phyloP scores from a whole-genome alignment of 2,888 invertebrate species.

The Habroteleia sp. region DNA sequence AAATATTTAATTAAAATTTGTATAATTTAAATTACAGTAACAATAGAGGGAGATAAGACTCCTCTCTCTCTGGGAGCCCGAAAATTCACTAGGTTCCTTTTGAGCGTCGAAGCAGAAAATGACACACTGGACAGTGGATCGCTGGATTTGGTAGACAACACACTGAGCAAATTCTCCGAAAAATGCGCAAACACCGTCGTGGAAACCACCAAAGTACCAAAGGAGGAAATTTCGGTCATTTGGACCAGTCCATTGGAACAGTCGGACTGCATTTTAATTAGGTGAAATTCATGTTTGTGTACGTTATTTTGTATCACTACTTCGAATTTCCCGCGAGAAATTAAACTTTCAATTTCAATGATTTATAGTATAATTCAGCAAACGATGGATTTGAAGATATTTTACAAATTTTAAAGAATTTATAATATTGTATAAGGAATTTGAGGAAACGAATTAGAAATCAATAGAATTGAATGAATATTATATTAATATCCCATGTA shows the following conservation, averaged over 20 bases:
- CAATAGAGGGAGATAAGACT: conserved; percentile 85
- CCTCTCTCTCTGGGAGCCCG: conserved; percentile 83
- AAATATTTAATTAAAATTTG: no score
- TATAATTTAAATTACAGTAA: conserved; percentile 83
- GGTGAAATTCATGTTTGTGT: conserved; percentile 81
- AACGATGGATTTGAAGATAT: no score
- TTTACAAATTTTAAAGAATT: no score
- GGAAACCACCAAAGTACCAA: conserved; percentile 89
- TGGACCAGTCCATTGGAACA: conserved; percentile 94
- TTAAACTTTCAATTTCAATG: no score
- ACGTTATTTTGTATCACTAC: conserved; percentile 19
- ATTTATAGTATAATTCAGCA: no score
- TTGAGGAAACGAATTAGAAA: no score
- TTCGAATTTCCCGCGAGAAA: no score
- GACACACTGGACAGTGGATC: conserved; percentile 74
- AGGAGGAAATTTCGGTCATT: conserved; percentile 92
- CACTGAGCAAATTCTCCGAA: conserved; percentile 87
- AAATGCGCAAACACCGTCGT: conserved; percentile 92
- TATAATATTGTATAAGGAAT: no score
- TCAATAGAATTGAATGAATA: no score
- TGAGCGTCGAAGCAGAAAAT: conserved; percentile 84
- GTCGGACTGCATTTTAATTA: conserved; percentile 93
- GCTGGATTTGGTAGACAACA: conserved; percentile 81
- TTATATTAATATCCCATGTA: no score
- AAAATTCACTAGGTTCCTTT: conserved; percentile 90